Base-by-base conservation (phyloP, 2,113 vertebrate genomes). In the Crocuta crocuta region DNA sequence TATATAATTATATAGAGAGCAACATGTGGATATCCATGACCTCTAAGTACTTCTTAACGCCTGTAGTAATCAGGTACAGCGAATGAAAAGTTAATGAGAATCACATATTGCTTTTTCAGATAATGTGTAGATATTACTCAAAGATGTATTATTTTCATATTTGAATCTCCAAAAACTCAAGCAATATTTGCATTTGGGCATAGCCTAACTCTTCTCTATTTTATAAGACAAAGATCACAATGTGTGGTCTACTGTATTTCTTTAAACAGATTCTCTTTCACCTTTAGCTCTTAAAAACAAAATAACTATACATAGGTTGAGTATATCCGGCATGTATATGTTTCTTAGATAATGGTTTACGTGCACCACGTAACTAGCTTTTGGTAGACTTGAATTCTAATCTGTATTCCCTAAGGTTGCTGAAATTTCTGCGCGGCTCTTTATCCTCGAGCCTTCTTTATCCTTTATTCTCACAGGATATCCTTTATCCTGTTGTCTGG, bases 241-340 rank as follows among this genome's bases (percentile, higher is more conserved):
- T 70, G 10, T 43, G n/a, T 96, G 19, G 1, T 11, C 71, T 93
- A 58, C 17, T 81, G 1, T 28, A 76, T 80, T 87, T 95, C 61
- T 96, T 91, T 63, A 94, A 84, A 95, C 33, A 91, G 33, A 97
- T 83, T 94, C 31, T 81, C 58, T 95, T 96, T 94, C 55, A 83
- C 76, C 63, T 61, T 83, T 93, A 93, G 81, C 17, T 58, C 50
- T 88, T 88, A 81, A 70, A 76, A 93, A 89, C n/a, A 87, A 94
- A 96, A 10, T 35, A 71, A 86, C 58, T 21, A 43, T 24, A 78
- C 31, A 91, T 2, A 86, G 5, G 13, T 90, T 90, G 31, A 88
- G 39, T 39, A 73, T 33, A 79, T 39, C 35, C 17, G 7, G 26
- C 43, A 35, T 12, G 33, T 39, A 78, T 6, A 80, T 17, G 58